Conservation (phyloP, 2,888 invertebrate species). For the Pheosia tremula region DNA sequence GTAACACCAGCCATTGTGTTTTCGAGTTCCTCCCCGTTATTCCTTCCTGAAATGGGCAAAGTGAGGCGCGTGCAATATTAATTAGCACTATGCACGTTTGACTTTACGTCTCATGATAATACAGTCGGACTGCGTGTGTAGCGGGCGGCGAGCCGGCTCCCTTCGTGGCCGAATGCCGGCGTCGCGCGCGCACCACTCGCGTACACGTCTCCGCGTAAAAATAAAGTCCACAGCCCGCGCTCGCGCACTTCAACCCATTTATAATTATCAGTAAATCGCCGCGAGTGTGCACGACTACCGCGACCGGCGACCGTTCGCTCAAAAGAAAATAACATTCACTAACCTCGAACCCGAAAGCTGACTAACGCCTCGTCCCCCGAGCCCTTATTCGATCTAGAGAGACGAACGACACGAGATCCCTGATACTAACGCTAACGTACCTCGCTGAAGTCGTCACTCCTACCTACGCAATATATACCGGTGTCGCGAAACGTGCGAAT, state of each 20-base stretch:
- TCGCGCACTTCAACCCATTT: conserved; percentile 81
- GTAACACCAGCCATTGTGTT: conserved; percentile 65
- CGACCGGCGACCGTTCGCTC: conserved; percentile 71
- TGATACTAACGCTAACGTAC: conserved; percentile 52
- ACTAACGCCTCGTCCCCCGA: conserved; percentile 51
- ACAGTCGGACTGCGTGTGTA: conserved; percentile 59
- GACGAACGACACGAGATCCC: conserved; percentile 55
- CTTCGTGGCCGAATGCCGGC: conserved; percentile 62
- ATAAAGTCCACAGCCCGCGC: conserved; percentile 80
- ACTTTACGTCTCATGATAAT: conserved; percentile 71
- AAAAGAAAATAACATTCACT: conserved; percentile 66
- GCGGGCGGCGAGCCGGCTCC: conserved; percentile 64
- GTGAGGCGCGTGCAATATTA: conserved; percentile 73
- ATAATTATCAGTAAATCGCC: conserved; percentile 84
- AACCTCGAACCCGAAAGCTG: conserved; percentile 55
- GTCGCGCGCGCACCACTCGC: conserved; percentile 75
- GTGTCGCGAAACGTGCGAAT: conserved; percentile 57
- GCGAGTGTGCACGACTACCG: conserved; percentile 79
- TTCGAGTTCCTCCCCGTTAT: conserved; percentile 71
- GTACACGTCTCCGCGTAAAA: conserved; percentile 82
- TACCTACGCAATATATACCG: conserved; percentile 71
- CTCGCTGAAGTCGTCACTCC: conserved; percentile 58
- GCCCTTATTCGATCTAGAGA: conserved; percentile 58
- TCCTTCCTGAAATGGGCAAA: conserved; percentile 68
- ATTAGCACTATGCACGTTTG: conserved; percentile 70